Evolutionary conservation across 2,888 invertebrate species (phyloP).

Genomic region (Silvanus unidentatus): DNA sequence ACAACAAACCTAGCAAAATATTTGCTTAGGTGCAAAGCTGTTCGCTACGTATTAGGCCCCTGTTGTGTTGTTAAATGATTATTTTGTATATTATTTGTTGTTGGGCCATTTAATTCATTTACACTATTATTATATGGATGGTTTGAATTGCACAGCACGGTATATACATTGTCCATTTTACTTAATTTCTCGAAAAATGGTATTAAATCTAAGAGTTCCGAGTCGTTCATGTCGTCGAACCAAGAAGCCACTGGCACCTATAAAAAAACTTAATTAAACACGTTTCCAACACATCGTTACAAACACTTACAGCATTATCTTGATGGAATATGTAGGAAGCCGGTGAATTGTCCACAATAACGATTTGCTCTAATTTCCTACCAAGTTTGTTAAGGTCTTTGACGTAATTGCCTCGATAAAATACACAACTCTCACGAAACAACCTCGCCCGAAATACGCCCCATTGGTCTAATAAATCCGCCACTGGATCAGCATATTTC

Average conservation of each 20-base stretch:
- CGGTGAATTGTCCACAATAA: slow-evolving; percentile 99
- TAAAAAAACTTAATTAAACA: slow-evolving; percentile 22
- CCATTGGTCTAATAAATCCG: slow-evolving; percentile 95
- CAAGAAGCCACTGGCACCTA: slow-evolving; percentile 98
- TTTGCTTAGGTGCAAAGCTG: neutral
- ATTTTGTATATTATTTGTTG: slow-evolving; percentile 21
- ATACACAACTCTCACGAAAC: slow-evolving; percentile 99
- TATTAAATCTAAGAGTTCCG: slow-evolving; percentile 92
- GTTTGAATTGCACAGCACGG: slow-evolving; percentile 87
- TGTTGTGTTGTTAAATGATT: slow-evolving; percentile 23
- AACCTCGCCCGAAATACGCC: slow-evolving; percentile 92
- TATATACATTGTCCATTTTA: slow-evolving; percentile 95
- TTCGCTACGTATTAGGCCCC: slow-evolving; percentile 37
- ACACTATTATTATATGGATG: slow-evolving; percentile 63
- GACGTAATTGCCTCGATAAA: slow-evolving; percentile 99
- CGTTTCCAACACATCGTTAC: neutral
- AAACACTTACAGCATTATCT: slow-evolving; percentile 90
- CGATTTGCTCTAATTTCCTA: slow-evolving; percentile 90
- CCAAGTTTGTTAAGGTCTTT: slow-evolving; percentile 98
- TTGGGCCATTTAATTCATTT: slow-evolving; percentile 34
- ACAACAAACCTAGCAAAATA: too few species aligned
- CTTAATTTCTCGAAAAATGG: slow-evolving; percentile 97
- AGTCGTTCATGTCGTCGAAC: slow-evolving; percentile 99
- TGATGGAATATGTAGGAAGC: slow-evolving; percentile 99
- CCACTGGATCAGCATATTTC: slow-evolving; percentile 99